Evolutionary conservation across 37 sponge, comb jelly and placozoan species (phyloP), one percentile per base, ranked within the genome.

Genomic region (Eunapius fragilis): DNA sequence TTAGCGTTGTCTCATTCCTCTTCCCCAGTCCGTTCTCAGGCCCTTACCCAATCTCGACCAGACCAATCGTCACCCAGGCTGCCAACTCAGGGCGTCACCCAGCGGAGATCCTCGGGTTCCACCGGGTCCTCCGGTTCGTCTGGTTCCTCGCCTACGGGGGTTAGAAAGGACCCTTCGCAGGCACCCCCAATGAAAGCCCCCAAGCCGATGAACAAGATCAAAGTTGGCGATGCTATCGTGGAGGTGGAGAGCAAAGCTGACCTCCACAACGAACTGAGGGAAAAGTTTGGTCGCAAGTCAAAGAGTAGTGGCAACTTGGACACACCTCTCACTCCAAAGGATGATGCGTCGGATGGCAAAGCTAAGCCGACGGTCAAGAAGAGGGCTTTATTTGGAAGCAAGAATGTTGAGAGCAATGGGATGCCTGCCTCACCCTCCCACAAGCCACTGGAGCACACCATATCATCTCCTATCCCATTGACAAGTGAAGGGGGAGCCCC

Each of bases 391-490:
- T 58, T 58, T 17, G 58, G 58, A 58, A 11, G 58, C 14, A 58
- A 58, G 58, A 19, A 11, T 11, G 58, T 10, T 17, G 58, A 58
- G 7, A 19, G 58, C 22, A 58, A 1, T 58, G 58, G 58, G 6
- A 19, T 17, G 19, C 14, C 1, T 12, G 17, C 58, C 58, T 58
- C 58, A 17, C 58, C 80, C 24, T n/a, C 80, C 3, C 80, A 80
- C 80, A 31, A 23, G 27, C 80, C 80, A 5, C 69, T 80, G 22
- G 68, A 24, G 69, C 80, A 80, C 80, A 80, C 68, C 31, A 35
- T 68, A 3, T 80, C 80, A 3, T 68, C 58, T 23, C 69, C 80
- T 28, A 23, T 36, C 11, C 10, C 77, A 4, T 30, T 10, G 12
- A 25, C 4, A 22, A 4, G 7, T 14, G 31, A 31, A 28, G 30